Evolutionary conservation across 2,888 invertebrate genomes (phyloP).

Genomic region (Sesamia inferens): DNA sequence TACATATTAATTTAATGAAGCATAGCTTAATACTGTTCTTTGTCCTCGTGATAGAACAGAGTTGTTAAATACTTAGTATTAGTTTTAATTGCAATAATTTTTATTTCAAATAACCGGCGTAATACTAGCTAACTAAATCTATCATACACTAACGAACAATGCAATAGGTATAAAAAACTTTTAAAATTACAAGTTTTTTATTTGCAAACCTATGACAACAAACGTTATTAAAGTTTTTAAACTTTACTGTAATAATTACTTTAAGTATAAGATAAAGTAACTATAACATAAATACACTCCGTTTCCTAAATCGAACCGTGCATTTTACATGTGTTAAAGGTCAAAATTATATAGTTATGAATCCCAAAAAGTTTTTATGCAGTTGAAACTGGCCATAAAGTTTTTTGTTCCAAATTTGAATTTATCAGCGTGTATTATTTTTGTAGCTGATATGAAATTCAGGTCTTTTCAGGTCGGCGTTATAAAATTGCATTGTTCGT

Average conservation of each 20-base stretch:
- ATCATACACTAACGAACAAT: conserved; percentile 49
- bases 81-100: conserved; percentile 20
- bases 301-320: neutral
- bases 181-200: neutral
- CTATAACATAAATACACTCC: neutral
- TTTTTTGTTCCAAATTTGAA: neutral
- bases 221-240: neutral
- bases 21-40: conserved; percentile 30
- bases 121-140: conserved; percentile 38
- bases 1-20: conserved; percentile 15
- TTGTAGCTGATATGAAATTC: neutral
- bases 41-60: conserved; percentile 44
- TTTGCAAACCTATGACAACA: neutral
- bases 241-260: neutral
- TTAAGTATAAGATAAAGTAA: neutral
- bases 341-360: neutral
- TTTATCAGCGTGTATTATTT: neutral
- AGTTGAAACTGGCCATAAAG: neutral
- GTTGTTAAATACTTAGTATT: conserved; percentile 18
- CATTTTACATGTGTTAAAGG: neutral
- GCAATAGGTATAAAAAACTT: conserved; percentile 22
- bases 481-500: conserved; percentile 38
- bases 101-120: conserved; percentile 47
- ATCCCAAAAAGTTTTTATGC: neutral
- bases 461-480: neutral